phyloP scores from a whole-genome alignment of 2,797 vertebrate genomes.

The Erpetoichthys calabaricus region DNA sequence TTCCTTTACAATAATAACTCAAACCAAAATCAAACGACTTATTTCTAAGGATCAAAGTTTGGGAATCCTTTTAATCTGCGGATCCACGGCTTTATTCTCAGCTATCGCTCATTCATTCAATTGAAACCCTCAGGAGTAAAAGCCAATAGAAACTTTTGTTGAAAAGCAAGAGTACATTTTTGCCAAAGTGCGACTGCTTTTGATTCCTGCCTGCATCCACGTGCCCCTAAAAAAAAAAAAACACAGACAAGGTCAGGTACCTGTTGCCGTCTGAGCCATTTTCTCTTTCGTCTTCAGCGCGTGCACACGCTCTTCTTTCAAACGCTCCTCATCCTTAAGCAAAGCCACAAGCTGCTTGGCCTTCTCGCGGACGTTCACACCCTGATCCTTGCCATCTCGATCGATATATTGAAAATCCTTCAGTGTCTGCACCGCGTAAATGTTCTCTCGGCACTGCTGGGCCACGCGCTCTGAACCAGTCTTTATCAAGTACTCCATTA shows the following conservation, averaged over 20 bases:
- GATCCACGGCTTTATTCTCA: too few relatives aligned
- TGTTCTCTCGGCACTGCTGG: constrained; percentile 86
- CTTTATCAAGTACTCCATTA: constrained; percentile 91
- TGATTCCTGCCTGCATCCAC: too few relatives aligned
- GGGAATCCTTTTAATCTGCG: too few relatives aligned
- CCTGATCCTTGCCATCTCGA: constrained; percentile 85
- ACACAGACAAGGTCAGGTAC: constrained; percentile 37
- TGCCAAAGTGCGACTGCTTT: too few relatives aligned
- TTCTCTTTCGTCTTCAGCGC: constrained; percentile 94
- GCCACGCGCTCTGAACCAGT: constrained; percentile 84
- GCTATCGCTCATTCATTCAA: too few relatives aligned
- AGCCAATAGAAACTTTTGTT: too few relatives aligned
- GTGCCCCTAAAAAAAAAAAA: too few relatives aligned
- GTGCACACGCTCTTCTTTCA: constrained; percentile 75
- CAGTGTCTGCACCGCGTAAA: constrained; percentile 82
- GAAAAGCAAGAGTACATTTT: too few relatives aligned
- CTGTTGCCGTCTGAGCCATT: constrained; percentile 80
- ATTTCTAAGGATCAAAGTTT: too few relatives aligned
- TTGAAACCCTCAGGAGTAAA: too few relatives aligned
- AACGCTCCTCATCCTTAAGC: constrained; percentile 75
- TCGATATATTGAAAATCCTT: constrained; percentile 90
- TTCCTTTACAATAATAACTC: too few relatives aligned
- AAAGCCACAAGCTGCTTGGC: constrained; percentile 83
- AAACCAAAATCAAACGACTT: too few relatives aligned
- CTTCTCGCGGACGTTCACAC: constrained; percentile 83